Evolutionary conservation across 2,888 invertebrate species (phyloP).

Genomic region (Rhagium mordax): DNA sequence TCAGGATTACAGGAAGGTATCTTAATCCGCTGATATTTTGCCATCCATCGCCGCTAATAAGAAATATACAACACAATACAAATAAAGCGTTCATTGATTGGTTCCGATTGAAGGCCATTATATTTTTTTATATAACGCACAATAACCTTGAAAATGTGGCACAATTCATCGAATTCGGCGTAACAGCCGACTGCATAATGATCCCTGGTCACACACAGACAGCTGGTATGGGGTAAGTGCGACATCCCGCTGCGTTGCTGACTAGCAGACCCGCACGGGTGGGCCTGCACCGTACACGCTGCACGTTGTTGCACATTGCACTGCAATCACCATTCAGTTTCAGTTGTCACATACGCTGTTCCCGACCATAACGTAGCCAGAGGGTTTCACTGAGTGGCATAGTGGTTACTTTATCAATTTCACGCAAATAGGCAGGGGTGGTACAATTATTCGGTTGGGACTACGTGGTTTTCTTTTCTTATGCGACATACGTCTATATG

Average conservation of each 20-base stretch:
- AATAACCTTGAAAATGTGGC: not conserved
- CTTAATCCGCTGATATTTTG: no score
- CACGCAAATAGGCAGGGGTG: constrained; percentile 20
- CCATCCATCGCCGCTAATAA: not conserved
- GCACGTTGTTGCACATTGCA: not conserved
- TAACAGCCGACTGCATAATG: constrained; percentile 23
- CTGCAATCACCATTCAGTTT: constrained; percentile 16
- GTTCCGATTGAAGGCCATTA: not conserved
- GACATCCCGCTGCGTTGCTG: constrained; percentile 47
- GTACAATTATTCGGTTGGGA: not conserved
- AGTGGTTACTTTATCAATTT: constrained; percentile 25
- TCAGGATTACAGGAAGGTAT: no score
- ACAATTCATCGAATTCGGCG: constrained; percentile 6
- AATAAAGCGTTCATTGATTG: not conserved
- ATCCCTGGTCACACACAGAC: constrained; percentile 37
- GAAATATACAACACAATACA: not conserved
- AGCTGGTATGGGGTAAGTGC: constrained; percentile 52
- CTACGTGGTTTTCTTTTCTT: not conserved
- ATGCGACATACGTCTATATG: not conserved
- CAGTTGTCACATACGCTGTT: constrained; percentile 15
- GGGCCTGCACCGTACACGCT: constrained; percentile 36
- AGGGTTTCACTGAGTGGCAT: constrained; percentile 15
- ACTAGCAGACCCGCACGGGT: constrained; percentile 44
- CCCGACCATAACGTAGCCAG: constrained; percentile 8
- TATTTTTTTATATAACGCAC: constrained; percentile 1